Evolutionary conservation across 1,140 invertebrate species (phyloP).

Genomic region (Psilanteris sp.): DNA sequence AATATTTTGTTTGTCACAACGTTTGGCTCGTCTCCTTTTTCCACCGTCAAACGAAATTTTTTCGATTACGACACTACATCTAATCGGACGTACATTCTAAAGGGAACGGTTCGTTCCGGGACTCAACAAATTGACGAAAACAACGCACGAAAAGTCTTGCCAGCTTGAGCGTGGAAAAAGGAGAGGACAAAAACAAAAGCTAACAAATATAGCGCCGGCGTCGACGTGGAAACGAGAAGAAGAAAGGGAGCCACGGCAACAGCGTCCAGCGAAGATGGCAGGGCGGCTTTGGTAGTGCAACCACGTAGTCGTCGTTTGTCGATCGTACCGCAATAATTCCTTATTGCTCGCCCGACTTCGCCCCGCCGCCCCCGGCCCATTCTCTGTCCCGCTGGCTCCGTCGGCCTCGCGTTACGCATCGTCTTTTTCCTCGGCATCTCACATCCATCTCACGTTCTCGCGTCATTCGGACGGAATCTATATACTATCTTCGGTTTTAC

Average conservation of each 20-base stretch:
- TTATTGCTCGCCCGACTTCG: conserved; percentile 78
- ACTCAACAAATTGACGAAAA: conserved; percentile 74
- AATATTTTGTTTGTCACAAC: neutral
- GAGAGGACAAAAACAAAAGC: conserved; percentile 44
- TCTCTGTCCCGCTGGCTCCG: conserved; percentile 27
- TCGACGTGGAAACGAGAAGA: conserved; percentile 30
- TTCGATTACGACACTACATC: conserved; percentile 4
- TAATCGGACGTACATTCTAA: conserved; percentile 31
- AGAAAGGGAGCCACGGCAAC: conserved; percentile 6
- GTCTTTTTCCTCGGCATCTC: conserved; percentile 34
- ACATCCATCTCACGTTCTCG: conserved; percentile 63
- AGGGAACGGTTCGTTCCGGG: conserved; percentile 38
- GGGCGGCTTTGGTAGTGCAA: conserved; percentile 74
- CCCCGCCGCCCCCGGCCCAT: conserved; percentile 61
- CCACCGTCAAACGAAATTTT: neutral
- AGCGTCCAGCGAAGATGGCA: conserved; percentile 35
- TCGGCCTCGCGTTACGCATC: conserved; percentile 2
- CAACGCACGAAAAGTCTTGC: conserved; percentile 16
- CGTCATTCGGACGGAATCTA: conserved; percentile 63
- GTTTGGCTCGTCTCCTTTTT: neutral
- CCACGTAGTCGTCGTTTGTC: conserved; percentile 80
- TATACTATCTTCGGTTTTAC: conserved; percentile 64
- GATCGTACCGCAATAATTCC: conserved; percentile 80
- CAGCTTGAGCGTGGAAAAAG: neutral
- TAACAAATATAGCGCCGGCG: conserved; percentile 23